Base-by-base conservation (phyloP, 2,888 invertebrate species). In the Athalia circularis region DNA sequence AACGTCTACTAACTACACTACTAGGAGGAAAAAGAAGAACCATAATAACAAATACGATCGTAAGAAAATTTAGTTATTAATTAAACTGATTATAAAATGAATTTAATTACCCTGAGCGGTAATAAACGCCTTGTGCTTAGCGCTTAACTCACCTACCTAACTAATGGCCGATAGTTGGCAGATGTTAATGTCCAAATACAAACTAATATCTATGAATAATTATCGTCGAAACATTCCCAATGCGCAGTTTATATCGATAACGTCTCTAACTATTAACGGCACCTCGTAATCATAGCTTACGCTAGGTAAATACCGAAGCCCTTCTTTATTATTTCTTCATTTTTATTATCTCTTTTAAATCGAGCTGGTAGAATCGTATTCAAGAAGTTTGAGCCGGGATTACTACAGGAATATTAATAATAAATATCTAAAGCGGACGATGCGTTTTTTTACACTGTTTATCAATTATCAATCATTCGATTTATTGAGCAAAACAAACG, bases 181-280 rank as follows among this genome's bases (percentile, higher is more conserved):
- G 29, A 29, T 15, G 43, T 9, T 9, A 52, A 52, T 45, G 52
- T 45, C 8, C 15, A 48, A 70, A 54, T 70, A 52, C 57, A 57
- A 61, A 72, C 59, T n/a, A 45, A 72, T 59, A 57, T 59, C 59
- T 52, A 59, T 47, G 13, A 48, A 72, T 61, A 80, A 81, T 75
- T 77, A 79, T 74, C 80, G 79, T 79, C 80, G 77, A 80, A 80
- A 82, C 82, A 82, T 82, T 82, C 81, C 82, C 79, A 79, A 81
- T 80, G 80, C 79, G 81, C 80, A 80, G 80, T 79, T 82, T 80
- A 78, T 80, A 59, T 70, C 77, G 15, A 67, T 59, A 72, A 29
- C 29, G 29, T 29, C 29, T 29, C 29, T 29, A 29, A 29, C n/a
- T 67, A 67, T 6, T 50, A 50, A 67, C n/a, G 67, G 67, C 67